phyloP scores from a whole-genome alignment of 2,888 invertebrate genomes.

The Elaeidobius kamerunicus region DNA sequence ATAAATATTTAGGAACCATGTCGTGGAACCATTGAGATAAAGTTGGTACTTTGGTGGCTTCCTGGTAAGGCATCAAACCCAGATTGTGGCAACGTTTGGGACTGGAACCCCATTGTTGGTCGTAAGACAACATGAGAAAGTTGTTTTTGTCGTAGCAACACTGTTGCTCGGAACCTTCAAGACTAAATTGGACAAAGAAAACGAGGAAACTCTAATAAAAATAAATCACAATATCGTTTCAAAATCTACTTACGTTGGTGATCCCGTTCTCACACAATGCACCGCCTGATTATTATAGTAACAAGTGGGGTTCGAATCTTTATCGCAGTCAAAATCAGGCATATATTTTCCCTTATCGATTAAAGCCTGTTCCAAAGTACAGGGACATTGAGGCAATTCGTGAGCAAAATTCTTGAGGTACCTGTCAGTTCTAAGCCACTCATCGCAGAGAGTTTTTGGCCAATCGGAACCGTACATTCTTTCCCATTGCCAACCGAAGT shows the following conservation, averaged over 20 bases:
- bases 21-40: conserved; percentile 96
- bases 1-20: conserved; percentile 89
- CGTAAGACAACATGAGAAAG: conserved; percentile 90
- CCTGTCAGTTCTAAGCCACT: conserved; percentile 86
- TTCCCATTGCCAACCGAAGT: conserved; percentile 88
- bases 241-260: conserved; percentile 83
- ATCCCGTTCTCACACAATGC: conserved; percentile 90
- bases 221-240: not conserved
- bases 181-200: conserved; percentile 56
- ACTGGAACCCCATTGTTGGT: conserved; percentile 92
- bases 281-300: conserved; percentile 84
- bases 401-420: conserved; percentile 81
- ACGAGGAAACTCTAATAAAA: not conserved
- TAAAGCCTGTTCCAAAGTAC: conserved; percentile 85
- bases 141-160: conserved; percentile 95
- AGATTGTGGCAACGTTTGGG: conserved; percentile 85
- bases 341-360: conserved; percentile 90
- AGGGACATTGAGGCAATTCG: conserved; percentile 85
- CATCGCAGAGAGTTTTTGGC: conserved; percentile 81
- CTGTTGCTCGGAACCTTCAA: conserved; percentile 91
- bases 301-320: conserved; percentile 85
- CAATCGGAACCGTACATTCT: conserved; percentile 74
- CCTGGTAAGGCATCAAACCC: conserved; percentile 90
- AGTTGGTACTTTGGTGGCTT: conserved; percentile 91
- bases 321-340: conserved; percentile 88